Conservation (phyloP, 2,888 invertebrate species). For the Macrostomum cliftonense region DNA sequence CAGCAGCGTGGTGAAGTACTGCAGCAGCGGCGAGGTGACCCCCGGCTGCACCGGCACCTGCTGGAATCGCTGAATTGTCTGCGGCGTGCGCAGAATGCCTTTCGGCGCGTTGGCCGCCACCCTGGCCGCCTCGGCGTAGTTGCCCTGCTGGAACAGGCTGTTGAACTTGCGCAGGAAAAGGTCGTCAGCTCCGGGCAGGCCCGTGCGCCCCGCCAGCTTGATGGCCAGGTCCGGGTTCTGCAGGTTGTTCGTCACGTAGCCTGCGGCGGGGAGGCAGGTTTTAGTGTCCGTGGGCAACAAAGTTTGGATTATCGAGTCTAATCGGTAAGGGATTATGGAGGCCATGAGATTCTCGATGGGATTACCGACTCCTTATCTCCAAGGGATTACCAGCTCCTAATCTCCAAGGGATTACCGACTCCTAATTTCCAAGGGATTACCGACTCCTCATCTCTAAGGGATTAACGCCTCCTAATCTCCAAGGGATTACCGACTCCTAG, state of each 20-base stretch:
- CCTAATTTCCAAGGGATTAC: too few species aligned
- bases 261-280: too few species aligned
- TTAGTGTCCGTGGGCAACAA: too few species aligned
- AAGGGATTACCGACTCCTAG: too few species aligned
- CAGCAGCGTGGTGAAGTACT: conserved; percentile 92
- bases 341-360: too few species aligned
- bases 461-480: too few species aligned
- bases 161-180: conserved; percentile 92
- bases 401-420: too few species aligned
- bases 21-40: conserved; percentile 81
- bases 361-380: too few species aligned
- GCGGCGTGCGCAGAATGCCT: conserved; percentile 86
- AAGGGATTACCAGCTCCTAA: too few species aligned
- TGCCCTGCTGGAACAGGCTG: conserved; percentile 76
- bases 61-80: conserved; percentile 94
- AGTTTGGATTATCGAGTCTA: too few species aligned
- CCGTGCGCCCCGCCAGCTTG: conserved; percentile 70
- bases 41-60: conserved; percentile 82
- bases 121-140: conserved; percentile 92
- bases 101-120: conserved; percentile 91
- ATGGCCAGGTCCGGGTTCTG: conserved; percentile 91
- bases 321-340: too few species aligned
- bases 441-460: too few species aligned
- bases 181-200: conserved; percentile 83
- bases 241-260: conserved; percentile 77